phyloP scores from a whole-genome alignment of 2,797 vertebrate species.

The Helarctos malayanus region DNA sequence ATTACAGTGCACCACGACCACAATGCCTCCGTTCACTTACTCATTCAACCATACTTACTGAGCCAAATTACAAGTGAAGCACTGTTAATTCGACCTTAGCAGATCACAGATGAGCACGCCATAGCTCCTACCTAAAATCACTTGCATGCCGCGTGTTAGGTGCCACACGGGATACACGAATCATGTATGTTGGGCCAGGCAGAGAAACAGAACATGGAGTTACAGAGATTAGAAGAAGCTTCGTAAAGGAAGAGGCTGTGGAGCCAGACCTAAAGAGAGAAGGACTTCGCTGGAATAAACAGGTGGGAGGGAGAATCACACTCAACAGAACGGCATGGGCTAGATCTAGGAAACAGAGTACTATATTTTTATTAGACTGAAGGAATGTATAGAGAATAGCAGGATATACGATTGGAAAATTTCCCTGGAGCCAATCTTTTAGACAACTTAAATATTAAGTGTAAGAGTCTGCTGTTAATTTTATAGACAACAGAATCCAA shows the following conservation, averaged over 20 bases:
- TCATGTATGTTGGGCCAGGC: background rate
- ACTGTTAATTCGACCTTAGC: background rate
- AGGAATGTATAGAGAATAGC: background rate
- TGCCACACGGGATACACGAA: background rate
- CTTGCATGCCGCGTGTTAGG: background rate
- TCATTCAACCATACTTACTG: background rate
- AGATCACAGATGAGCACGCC: background rate
- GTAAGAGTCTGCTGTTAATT: background rate
- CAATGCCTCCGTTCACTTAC: background rate
- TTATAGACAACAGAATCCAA: background rate
- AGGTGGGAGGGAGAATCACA: background rate
- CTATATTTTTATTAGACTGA: background rate
- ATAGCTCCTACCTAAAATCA: background rate
- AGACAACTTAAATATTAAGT: slow-evolving; percentile 7
- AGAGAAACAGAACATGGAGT: background rate
- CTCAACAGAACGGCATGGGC: background rate
- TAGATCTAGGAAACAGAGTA: slow-evolving; percentile 8
- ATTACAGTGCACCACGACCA: background rate
- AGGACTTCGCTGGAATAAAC: background rate
- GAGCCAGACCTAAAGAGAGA: background rate
- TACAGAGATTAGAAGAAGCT: background rate
- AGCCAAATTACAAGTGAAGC: background rate
- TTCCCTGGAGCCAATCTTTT: background rate
- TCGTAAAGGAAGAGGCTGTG: background rate
- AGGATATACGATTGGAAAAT: background rate